phyloP scores from a whole-genome alignment of 2,888 invertebrate species.

The Keiferia lycopersicella region DNA sequence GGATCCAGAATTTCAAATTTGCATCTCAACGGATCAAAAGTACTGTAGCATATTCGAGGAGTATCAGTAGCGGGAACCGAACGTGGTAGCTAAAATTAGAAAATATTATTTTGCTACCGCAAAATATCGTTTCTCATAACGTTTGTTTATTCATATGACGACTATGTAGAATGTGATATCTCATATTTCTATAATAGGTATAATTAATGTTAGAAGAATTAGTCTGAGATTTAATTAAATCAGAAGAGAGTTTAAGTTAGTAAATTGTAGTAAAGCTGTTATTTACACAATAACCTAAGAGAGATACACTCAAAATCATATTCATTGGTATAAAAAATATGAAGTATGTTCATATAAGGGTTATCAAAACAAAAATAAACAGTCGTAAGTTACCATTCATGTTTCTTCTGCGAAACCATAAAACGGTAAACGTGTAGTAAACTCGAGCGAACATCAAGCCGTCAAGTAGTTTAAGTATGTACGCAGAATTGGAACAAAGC shows the following conservation, averaged over 20 bases:
- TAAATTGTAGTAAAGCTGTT: no score
- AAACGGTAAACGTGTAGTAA: background rate
- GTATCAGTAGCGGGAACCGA: conserved; percentile 24
- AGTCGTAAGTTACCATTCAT: background rate
- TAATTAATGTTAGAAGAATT: no score
- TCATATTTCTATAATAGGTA: no score
- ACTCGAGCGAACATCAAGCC: background rate
- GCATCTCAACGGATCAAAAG: conserved; percentile 48
- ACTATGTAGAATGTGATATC: no score
- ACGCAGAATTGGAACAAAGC: conserved; percentile 25
- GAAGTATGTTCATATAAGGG: background rate
- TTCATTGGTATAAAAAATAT: no score
- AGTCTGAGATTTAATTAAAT: no score
- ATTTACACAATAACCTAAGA: no score
- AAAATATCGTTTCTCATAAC: background rate
- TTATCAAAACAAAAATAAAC: background rate
- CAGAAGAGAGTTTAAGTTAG: no score
- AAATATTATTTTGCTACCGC: conserved; percentile 13
- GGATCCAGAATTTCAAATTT: conserved; percentile 59
- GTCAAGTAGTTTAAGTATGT: conserved; percentile 23
- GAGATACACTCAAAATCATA: no score
- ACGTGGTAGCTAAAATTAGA: conserved; percentile 17
- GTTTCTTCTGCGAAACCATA: background rate
- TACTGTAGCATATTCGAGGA: conserved; percentile 22
- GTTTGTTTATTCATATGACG: no score